These are phyloP conservation scores for Malurus alboscapulatus DNA, from an alignment of 2,113 vertebrate species.

Conservation along the genomic window DNA sequence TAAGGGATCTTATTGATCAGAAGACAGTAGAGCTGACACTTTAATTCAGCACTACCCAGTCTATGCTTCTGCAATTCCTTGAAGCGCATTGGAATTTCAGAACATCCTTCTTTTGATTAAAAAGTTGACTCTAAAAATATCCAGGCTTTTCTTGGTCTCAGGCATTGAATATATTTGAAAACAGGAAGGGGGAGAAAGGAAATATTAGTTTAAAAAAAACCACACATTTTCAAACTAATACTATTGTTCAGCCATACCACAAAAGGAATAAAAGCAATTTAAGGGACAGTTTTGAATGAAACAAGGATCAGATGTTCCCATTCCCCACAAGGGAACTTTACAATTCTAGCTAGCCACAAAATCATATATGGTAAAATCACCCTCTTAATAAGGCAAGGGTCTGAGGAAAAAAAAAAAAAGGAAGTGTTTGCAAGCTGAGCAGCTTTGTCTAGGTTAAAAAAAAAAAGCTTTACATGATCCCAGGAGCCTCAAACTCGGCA, in stretches of 20 bases:
- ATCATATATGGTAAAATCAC: neutral
- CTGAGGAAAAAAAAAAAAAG: neutral
- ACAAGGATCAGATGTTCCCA: neutral
- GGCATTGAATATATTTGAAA: neutral
- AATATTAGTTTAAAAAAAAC: neutral
- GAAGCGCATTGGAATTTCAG: neutral
- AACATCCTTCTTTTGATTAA: neutral
- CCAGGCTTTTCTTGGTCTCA: neutral
- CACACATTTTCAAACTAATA: neutral
- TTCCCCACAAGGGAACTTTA: neutral
- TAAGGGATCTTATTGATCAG: conserved; percentile 22
- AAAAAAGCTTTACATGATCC: neutral
- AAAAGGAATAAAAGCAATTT: neutral
- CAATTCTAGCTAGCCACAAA: neutral
- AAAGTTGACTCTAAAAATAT: neutral
- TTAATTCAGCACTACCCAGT: neutral
- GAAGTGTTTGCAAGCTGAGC: neutral
- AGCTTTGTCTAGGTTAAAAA: neutral
- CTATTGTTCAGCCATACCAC: neutral
- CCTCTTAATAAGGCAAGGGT: neutral
- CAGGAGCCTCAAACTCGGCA: neutral
- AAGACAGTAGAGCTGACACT: neutral
- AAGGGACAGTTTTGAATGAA: neutral
- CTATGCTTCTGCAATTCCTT: neutral
- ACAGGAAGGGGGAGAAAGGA: neutral